phyloP scores from a whole-genome alignment of 2,888 invertebrate species.

The Sphaeridia pumilis region DNA sequence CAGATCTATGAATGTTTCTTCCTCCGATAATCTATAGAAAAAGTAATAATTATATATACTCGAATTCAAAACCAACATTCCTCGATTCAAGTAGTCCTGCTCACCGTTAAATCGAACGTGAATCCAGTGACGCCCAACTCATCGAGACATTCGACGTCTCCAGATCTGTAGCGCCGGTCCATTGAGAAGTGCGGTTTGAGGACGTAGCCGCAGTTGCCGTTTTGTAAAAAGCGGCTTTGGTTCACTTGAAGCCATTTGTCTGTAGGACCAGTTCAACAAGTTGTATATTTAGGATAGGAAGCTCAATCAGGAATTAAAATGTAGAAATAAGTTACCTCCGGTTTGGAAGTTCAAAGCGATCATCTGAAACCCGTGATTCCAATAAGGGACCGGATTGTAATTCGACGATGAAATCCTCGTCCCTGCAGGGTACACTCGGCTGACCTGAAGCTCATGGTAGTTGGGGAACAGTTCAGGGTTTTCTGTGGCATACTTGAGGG shows the following conservation, averaged over 20 bases:
- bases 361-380: constrained; percentile 96
- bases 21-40: constrained; percentile 62
- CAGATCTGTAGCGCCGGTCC: neutral
- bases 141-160: neutral
- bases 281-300: no score
- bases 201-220: constrained; percentile 26
- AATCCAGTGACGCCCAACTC: constrained; percentile 39
- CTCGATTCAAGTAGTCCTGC: neutral
- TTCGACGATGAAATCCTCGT: constrained; percentile 93
- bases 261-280: constrained; percentile 7
- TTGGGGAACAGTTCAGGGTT: constrained; percentile 61
- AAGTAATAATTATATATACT: neutral
- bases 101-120: neutral
- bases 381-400: constrained; percentile 85
- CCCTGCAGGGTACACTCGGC: constrained; percentile 68
- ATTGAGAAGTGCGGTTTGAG: constrained; percentile 20
- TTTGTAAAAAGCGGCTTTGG: constrained; percentile 21
- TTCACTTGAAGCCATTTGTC: constrained; percentile 23
- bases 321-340: constrained; percentile 39
- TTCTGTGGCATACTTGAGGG: constrained; percentile 53
- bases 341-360: constrained; percentile 97
- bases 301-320: neutral
- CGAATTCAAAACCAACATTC: no score
- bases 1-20: constrained; percentile 63
- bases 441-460: constrained; percentile 73